Base-by-base conservation (phyloP, 2,113 vertebrate species). In the Zingel zingel region DNA sequence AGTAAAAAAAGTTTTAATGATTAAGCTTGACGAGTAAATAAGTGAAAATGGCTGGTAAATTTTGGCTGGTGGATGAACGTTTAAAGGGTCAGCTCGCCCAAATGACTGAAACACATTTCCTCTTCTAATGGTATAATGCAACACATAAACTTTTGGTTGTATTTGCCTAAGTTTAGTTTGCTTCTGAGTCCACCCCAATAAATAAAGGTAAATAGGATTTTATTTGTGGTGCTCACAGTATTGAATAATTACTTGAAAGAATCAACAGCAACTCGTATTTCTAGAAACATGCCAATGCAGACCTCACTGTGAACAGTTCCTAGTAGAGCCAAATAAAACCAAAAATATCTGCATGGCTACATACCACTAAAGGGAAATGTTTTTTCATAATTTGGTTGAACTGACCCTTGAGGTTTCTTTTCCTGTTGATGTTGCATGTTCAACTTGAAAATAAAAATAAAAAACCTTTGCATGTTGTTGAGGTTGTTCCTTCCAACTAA, bases 401-500 rank as follows among this genome's bases (percentile, higher is more conserved):
- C 39, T 71, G 36, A 81, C 54, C 54, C n/a, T 57, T 58, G 14
- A 6, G 4, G 2, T 57, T 74, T 75, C 67, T 69, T 36, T 1
- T 25, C 65, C 39, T 78, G 21, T 47, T 80, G 4, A 9, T 12
- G 10, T 48, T 85, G 94, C 94, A 94, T 89, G 94, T 78, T 67
- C 23, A 58, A 43, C 57, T 65, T 50, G 54, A 71, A 47, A 27
- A 9, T 5, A 79, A 67, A 58, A 70, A 64, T 27, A 53, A 57
- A 30, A 33, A 54, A 47, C 27, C 48, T 61, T 54, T 81, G 92
- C 93, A 94, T 88, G 92, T 89, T 74, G 30, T 75, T 66, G 81
- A 90, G 63, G 88, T 78, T 87, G 71, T 84, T 86, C 81, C 78
- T 62, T 27, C 56, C 48, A 30, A 93, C 94, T 92, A 94, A 94